Percentiles rank a stretch among this genome's conserved stretches.
phyloP scores from a whole-genome alignment of 2,888 invertebrate species.

The Pecten maximus region DNA sequence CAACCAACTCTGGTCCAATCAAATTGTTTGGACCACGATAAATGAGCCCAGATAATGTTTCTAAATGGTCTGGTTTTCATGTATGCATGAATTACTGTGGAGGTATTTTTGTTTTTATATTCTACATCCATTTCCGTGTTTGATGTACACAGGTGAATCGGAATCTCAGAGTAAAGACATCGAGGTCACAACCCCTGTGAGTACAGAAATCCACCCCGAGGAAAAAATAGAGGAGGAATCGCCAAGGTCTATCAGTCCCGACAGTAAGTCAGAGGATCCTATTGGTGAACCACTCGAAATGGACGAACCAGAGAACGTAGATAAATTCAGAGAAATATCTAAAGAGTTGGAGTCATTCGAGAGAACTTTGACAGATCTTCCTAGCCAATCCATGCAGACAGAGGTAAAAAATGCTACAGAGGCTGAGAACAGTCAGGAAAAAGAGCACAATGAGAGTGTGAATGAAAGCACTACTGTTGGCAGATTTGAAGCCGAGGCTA shows the following conservation, averaged over 20 bases:
- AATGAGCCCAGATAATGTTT: no score
- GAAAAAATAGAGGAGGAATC: not conserved
- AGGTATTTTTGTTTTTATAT: not conserved
- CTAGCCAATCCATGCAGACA: not conserved
- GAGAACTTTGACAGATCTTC: conserved; percentile 17
- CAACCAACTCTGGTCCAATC: no score
- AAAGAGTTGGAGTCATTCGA: not conserved
- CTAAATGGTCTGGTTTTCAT: no score
- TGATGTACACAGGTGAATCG: not conserved
- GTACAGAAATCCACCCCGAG: not conserved
- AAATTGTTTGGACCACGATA: no score
- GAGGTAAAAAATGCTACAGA: not conserved
- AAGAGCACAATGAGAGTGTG: not conserved
- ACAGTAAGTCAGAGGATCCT: not conserved
- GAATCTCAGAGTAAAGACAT: not conserved
- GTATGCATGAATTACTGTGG: no score
- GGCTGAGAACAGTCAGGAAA: not conserved
- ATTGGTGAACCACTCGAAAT: not conserved
- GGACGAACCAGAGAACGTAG: not conserved
- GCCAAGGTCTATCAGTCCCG: not conserved
- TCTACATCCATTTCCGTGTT: not conserved
- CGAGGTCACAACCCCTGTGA: not conserved
- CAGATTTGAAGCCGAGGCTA: not conserved
- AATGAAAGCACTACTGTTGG: not conserved
- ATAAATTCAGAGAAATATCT: conserved; percentile 12